Conservation (phyloP, 2,797 vertebrate species). For the Macropus fuliginosus region DNA sequence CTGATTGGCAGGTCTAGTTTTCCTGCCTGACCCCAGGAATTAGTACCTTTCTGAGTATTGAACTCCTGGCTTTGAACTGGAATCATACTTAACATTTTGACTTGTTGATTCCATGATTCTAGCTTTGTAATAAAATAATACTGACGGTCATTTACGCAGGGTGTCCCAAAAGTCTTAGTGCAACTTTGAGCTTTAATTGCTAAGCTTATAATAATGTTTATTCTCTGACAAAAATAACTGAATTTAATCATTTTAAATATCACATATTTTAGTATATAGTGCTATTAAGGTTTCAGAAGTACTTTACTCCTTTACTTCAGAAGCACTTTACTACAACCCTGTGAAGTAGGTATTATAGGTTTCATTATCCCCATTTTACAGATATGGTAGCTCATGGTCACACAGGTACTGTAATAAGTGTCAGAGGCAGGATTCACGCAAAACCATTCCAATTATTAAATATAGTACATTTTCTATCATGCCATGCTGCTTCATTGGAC, state of each 20-base stretch:
- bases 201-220: neutral
- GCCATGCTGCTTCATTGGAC: neutral
- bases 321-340: neutral
- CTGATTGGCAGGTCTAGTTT: neutral
- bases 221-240: neutral
- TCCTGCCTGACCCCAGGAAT: neutral
- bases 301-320: neutral
- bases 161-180: neutral
- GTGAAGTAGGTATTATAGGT: neutral
- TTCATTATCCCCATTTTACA: neutral
- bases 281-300: neutral
- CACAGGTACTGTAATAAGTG: neutral
- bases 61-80: neutral
- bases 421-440: neutral
- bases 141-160: neutral
- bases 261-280: neutral
- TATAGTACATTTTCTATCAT: neutral
- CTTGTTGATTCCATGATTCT: neutral
- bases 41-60: neutral
- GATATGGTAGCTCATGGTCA: neutral
- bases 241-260: neutral
- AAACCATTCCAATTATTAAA: neutral
- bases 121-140: neutral
- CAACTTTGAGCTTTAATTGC: neutral
- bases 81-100: neutral